A percentile compares a stretch with the other conserved stretches of the same genome.
Evolutionary conservation across 64 coral and sea anemone genomes (phyloP).

Genomic region (Pachyseris speciosa): DNA sequence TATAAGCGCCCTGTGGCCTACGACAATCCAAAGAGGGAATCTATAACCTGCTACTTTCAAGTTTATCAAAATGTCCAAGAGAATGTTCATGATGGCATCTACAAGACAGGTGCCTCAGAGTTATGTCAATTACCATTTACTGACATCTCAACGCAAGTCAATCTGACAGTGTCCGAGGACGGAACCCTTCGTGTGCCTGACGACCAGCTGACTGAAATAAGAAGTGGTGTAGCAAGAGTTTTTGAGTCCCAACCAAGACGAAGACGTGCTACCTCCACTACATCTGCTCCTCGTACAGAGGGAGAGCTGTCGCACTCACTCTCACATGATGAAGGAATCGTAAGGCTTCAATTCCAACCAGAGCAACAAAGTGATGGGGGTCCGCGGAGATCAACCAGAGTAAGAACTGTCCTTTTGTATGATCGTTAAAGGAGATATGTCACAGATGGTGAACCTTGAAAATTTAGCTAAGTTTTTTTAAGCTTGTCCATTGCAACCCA

Average conservation of each 20-base stretch:
- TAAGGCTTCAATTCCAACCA: conserved; percentile 51
- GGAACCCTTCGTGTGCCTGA: conserved; percentile 31
- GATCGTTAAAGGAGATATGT: conserved; percentile 36
- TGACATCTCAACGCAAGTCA: conserved; percentile 36
- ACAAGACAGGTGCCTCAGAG: conserved; percentile 26
- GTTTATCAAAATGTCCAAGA: conserved; percentile 6
- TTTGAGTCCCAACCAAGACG: conserved; percentile 43
- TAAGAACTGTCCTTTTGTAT: conserved; percentile 49
- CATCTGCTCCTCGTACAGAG: conserved; percentile 27
- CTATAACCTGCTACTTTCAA: conserved; percentile 35
- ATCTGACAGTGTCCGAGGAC: conserved; percentile 50
- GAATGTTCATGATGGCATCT: conserved; percentile 40
- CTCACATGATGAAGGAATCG: conserved; percentile 40
- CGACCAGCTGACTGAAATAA: conserved; percentile 34
- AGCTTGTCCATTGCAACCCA: conserved; percentile 16
- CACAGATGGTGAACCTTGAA: conserved; percentile 2
- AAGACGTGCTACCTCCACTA: conserved; percentile 45
- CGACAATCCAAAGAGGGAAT: conserved; percentile 30
- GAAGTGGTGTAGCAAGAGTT: conserved; percentile 47
- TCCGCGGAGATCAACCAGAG: conserved; percentile 42
- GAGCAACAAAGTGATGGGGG: conserved; percentile 47
- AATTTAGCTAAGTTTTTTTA: neutral
- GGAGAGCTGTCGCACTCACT: conserved; percentile 27
- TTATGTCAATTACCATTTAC: conserved; percentile 28
- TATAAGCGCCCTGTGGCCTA: conserved; percentile 51